Base-by-base conservation (phyloP, 2,888 invertebrate genomes). In the Hydraecia micacea region DNA sequence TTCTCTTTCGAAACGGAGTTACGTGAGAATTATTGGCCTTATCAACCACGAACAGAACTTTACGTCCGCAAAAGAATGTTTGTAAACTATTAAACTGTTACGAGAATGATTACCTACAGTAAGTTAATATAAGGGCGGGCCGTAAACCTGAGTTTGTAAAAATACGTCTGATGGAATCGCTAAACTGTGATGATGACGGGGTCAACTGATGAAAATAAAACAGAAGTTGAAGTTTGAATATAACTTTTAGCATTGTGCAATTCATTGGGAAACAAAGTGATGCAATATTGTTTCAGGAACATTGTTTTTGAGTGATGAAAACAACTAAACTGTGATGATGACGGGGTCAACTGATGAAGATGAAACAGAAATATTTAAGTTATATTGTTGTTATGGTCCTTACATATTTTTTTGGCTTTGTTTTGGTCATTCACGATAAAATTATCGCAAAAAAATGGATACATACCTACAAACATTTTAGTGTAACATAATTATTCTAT, bases 1-100 rank as follows among this genome's bases (percentile, higher is more conserved):
- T 91, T 90, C 88, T 77, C 83, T 77, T 73, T 83, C 71, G 80
- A 81, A 86, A 83, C 75, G 80, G 81, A 89, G 84, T 90, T 90
- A 86, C 85, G 89, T 91, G 87, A 85, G 88, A 91, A 88, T 90
- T 90, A 90, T 90, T 84, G 84, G 75, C 73, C 73, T 90, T 90
- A 92, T 91, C 90, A 81, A 87, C 86, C 76, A 79, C 81, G 77
- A 84, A 85, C 85, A 81, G 84, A 87, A 84, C 80, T 90, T 90
- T 84, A 85, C 78, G 80, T 63, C 75, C 68, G 68, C 62, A 73
- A 85, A 84, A 84, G 80, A 88, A 86, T 86, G 82, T 88, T 82
- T 63, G 39, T 46, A 77, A 88, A 88, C 90, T 91, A 88, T 88
- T 84, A 88, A 85, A 88, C 72, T 75, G 84, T 82, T 88, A 75